These are phyloP conservation scores for Agapostemon virescens DNA, from an alignment of 2,888 invertebrate genomes.

Conservation along the genomic window DNA sequence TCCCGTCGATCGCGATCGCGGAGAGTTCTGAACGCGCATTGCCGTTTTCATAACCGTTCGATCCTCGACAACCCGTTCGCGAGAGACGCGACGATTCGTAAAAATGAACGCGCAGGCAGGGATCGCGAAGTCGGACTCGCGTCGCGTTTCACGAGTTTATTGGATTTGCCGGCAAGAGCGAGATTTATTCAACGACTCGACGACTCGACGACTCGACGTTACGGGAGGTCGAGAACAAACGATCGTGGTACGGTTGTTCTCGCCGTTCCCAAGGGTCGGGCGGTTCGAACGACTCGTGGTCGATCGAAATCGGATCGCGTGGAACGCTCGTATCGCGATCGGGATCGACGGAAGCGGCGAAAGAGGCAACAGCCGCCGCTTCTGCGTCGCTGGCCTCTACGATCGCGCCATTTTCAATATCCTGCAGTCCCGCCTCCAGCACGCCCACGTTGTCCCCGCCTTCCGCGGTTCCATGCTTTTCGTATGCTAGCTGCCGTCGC, in stretches of 20 bases:
- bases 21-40: no score
- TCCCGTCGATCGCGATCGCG: slow-evolving; percentile 49
- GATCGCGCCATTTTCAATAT: slow-evolving; percentile 79
- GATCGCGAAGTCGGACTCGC: no score
- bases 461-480: slow-evolving; percentile 65
- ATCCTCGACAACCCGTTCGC: slow-evolving; percentile 20
- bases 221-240: background rate
- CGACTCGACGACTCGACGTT: background rate
- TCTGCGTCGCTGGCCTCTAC: slow-evolving; percentile 67
- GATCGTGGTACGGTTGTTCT: no score
- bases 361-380: slow-evolving; percentile 64
- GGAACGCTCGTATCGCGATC: slow-evolving; percentile 62
- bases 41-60: slow-evolving; percentile 22
- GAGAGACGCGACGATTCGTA: background rate
- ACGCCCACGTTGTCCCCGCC: slow-evolving; percentile 78
- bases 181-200: no score
- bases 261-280: slow-evolving; percentile 71
- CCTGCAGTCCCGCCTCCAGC: slow-evolving; percentile 78
- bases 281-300: slow-evolving; percentile 63
- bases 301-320: slow-evolving; percentile 71
- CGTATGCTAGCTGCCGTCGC: slow-evolving; percentile 66
- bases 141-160: background rate
- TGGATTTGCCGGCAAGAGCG: background rate
- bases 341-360: slow-evolving; percentile 49
- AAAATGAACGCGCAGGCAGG: background rate